Evolutionary conservation across 2,113 vertebrate species (phyloP), one percentile per base, ranked within the genome.

Genomic region (Coptodon rendalli): DNA sequence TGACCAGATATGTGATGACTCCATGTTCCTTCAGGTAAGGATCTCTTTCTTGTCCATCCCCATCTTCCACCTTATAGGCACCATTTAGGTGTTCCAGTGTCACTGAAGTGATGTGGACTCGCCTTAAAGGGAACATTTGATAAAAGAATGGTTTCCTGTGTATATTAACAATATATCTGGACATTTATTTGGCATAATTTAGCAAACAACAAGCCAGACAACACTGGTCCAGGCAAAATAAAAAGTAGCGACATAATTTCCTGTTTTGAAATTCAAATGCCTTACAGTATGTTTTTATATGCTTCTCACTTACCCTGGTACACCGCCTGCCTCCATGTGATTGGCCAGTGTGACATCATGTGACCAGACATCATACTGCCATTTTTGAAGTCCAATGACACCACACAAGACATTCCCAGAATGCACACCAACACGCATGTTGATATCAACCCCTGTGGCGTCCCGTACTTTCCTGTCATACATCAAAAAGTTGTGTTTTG

Each of bases 291-390:
- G 19, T 13, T 52, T 63, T 52, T 17, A 50, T 13, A 19, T 40
- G 14, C 3, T 5, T 40, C 34, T 83, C 9, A 81, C 97, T 97
- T 96, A 99, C 98, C 98, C 98, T 2, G 98, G 98, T 14, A 99
- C 97, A 84, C 98, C 98, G 45, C 98, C 98, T 87, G 98, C 98
- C 90, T 99, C 98, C 98, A 99, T 99, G 91, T 99, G 98, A 91
- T 99, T 99, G 93, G 98, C 98, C 91, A 99, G 92, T 7, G 98
- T 99, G 29, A 99, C 98, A 24, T 99, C 98, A 48, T 99, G 98
- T 61, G 98, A 99, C 98, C 98, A 99, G 13, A 99, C 98, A 17
- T 99, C 98, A 0, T 99, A 99, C 82, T 99, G 98, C 98, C 98
- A 99, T 91, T 99, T 99, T 96, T 99, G 98, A 36, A 99, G 97